Base-by-base conservation (phyloP, 2,113 vertebrate genomes). In the Piprites chloris region DNA sequence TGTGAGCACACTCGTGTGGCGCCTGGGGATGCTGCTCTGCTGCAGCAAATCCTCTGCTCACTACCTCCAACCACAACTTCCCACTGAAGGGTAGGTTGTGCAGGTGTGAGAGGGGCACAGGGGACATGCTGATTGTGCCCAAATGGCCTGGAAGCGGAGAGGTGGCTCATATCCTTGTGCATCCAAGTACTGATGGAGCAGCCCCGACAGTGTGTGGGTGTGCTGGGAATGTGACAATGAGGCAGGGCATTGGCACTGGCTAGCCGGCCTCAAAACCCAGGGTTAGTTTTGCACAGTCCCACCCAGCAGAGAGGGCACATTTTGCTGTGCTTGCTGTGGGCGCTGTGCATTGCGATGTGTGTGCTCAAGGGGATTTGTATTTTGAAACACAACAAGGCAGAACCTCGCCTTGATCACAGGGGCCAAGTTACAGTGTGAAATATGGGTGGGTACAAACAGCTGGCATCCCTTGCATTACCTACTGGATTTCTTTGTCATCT, bases 281-380 rank as follows among this genome's bases (percentile, higher is more conserved):
- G 42, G 12, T 26, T 0, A 2, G 35, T 20, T 39, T 62, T 44
- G n/a, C 61, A 9, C 23, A 33, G 82, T n/a, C 10, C 5, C 55
- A 19, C 0, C 1, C 4, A 24, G 15, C 2, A 3, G 32, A n/a
- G 50, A 49, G 8, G 47, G 11, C 42, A 55, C 0, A 0, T 35
- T 59, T 58, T 46, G 14, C 37, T n/a, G 14, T n/a, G n/a, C n/a
- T n/a, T n/a, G n/a, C n/a, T n/a, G n/a, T n/a, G n/a, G n/a, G n/a
- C n/a, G n/a, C n/a, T n/a, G n/a, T n/a, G n/a, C n/a, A n/a, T 35
- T 12, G 22, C 17, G 17, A 28, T 22, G 7, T 19, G 32, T 3
- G 2, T 49, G 26, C 17, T 62, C 32, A 11, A 53, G 74, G 47
- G 12, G 26, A 42, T 71, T 28, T 32, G 5, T 71, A 1, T 90